These are phyloP conservation scores for Lucilia cuprina DNA, from an alignment of 1,140 invertebrate species.

Conservation along the genomic window DNA sequence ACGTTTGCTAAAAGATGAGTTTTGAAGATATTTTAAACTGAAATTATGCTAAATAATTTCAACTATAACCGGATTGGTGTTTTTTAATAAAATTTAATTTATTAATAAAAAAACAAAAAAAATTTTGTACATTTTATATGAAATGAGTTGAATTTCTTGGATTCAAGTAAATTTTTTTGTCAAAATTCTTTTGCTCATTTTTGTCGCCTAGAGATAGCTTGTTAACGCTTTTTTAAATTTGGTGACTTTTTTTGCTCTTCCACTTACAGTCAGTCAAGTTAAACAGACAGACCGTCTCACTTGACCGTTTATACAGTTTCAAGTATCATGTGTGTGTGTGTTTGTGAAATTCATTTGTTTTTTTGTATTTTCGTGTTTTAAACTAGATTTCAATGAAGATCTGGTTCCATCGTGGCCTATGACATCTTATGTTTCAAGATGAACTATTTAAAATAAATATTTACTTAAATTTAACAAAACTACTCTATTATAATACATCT, in stretches of 20 bases:
- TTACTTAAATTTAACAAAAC: too few relatives aligned
- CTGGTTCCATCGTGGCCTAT: neutral
- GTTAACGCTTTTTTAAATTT: neutral
- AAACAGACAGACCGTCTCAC: neutral
- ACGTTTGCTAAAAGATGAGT: neutral
- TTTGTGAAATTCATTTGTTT: too few relatives aligned
- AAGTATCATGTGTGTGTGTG: neutral
- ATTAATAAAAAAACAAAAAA: neutral
- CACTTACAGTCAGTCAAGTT: neutral
- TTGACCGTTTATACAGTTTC: neutral
- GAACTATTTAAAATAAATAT: neutral
- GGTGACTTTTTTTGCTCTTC: neutral
- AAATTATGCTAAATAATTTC: constrained; percentile 10
- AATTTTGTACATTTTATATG: neutral
- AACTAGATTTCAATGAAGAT: constrained; percentile 8
- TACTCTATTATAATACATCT: too few relatives aligned
- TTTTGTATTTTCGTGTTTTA: neutral
- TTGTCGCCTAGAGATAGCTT: neutral
- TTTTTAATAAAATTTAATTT: neutral
- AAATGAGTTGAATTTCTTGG: neutral
- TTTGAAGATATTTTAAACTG: too few relatives aligned
- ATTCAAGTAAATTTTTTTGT: neutral
- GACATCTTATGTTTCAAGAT: neutral
- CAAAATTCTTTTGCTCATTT: neutral
- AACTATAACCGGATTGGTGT: neutral